A percentile compares a stretch with the other conserved stretches of the same genome.
These are phyloP conservation scores for Amazona vittata DNA, from an alignment of 2,113 vertebrate species.

Conservation along the genomic window DNA sequence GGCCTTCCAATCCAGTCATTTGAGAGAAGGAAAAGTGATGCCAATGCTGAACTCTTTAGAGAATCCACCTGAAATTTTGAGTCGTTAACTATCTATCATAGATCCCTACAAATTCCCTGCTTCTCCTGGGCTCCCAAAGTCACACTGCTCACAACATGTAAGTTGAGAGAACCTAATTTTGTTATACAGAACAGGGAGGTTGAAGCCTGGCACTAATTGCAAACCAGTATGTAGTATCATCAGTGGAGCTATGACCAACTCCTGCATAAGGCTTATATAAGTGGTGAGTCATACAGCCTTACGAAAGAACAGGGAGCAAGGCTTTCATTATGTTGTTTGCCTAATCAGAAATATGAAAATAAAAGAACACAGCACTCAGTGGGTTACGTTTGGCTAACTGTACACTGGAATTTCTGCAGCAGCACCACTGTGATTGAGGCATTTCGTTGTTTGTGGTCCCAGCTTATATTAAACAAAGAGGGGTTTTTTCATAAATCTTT, in stretches of 20 bases:
- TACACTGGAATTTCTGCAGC: slow-evolving; percentile 43
- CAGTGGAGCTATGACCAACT: slow-evolving; percentile 59
- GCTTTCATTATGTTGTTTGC: slow-evolving; percentile 63
- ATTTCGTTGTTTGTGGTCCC: slow-evolving; percentile 61
- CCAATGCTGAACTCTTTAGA: neutral
- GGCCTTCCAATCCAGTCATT: neutral
- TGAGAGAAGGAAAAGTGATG: neutral
- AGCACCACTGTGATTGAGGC: slow-evolving; percentile 22
- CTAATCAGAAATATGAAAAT: slow-evolving; percentile 63
- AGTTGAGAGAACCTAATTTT: slow-evolving; percentile 17
- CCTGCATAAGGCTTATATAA: slow-evolving; percentile 53
- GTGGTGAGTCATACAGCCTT: slow-evolving; percentile 58
- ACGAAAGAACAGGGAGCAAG: neutral
- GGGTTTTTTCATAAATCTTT: slow-evolving; percentile 62
- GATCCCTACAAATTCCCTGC: neutral
- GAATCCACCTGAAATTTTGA: neutral
- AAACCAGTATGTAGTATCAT: slow-evolving; percentile 6
- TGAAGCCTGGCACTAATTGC: slow-evolving; percentile 31
- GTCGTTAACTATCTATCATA: neutral
- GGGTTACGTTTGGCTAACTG: slow-evolving; percentile 60
- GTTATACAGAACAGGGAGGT: neutral
- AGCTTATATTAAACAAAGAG: slow-evolving; percentile 62
- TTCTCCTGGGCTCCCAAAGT: slow-evolving; percentile 26
- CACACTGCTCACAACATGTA: neutral
- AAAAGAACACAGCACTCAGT: slow-evolving; percentile 71